Base-by-base conservation (phyloP, 2,797 vertebrate genomes). In the Poecilia gillii region DNA sequence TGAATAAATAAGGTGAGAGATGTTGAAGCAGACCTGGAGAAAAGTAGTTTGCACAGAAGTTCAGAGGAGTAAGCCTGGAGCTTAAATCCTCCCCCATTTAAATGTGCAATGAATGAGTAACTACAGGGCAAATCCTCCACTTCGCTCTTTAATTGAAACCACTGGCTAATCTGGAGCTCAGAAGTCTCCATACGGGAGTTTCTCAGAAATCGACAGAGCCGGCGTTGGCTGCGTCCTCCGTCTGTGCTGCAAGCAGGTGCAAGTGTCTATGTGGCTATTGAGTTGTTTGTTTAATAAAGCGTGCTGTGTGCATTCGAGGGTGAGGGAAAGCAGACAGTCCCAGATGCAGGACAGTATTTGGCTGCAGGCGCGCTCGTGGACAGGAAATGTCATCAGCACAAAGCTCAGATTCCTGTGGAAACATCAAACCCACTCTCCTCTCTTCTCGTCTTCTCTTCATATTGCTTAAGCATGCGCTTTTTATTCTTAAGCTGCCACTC, bases 281-380 rank as follows among this genome's bases (percentile, higher is more conserved):
- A 92, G 86, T 78, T 87, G 87, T 91, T 92, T 91, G 90, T 89
- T 90, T 92, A 86, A 88, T 90, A 80, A 89, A 89, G 83, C 86
- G 85, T 84, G 85, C 83, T 74, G 77, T 77, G 86, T 74, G 68
- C 41, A 18, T 79, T 74, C 13, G 18, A 23, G 79, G 68, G 75
- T 71, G 76, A 77, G 80, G 84, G 51, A 80, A 72, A 46, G 51
- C 75, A 78, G 79, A 79, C 83, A 73, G 81, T 83, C 85, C 81
- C 83, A 77, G 81, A 79, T 90, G 84, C 86, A 87, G 85, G 85
- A 81, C n/a, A 41, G 47, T 1, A 46, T 82, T 80, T 85, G 9
- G 66, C 90, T 81, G 59, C 8, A 11, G 81, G 82, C 80, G 0
- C 31, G 36, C 83, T 82, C 33, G 11, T 70, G 73, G 81, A 84